Base-by-base conservation (phyloP, 1,140 invertebrate species). In the Ostrea denselamellosa region DNA sequence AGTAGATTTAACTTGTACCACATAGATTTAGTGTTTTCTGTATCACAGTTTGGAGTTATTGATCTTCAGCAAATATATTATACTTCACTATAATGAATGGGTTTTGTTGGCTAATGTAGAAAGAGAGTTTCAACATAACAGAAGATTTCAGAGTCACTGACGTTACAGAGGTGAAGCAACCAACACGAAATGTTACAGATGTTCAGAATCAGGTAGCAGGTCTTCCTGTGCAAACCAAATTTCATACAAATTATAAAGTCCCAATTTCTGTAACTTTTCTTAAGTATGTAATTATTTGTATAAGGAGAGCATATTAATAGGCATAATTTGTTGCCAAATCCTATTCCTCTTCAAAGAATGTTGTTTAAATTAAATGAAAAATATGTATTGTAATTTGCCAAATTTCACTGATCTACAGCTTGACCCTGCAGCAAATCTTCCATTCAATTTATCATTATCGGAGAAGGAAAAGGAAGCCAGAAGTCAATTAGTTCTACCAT, bases 401-500 rank as follows among this genome's bases (percentile, higher is more conserved):
- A 44, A 2, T 5, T 44, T 44, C 34, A 44, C 5, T 44, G 34
- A 5, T 44, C 90, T 89, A 44, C 86, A 93, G 92, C 54, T 82
- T 28, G 94, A 95, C 88, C 94, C 93, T 54, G 91, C 93, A 77
- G 93, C 93, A 34, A 93, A 95, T 77, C 90, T 95, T 85, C 93
- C 95, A 22, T 95, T 95, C 84, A 95, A 95, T 87, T 89, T 95
- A 51, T 92, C 90, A 7, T 90, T 95, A 88, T 94, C 92, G 17
- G 94, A 95, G 9, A 90, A 93, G 28, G 95, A 95, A 87, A 94
- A 93, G 86, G 91, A 92, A 65, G 94, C 93, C 2, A 84, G 93
- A 85, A 93, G 91, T 86, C 90, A 94, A 84, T 88, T 95, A 1
- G 89, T 92, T 34, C 88, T 95, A 17, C 95, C 95, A 0, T 95